These are phyloP conservation scores for Pangasius mekongensis DNA, from an alignment of 2,797 vertebrate genomes.

Conservation along the genomic window DNA sequence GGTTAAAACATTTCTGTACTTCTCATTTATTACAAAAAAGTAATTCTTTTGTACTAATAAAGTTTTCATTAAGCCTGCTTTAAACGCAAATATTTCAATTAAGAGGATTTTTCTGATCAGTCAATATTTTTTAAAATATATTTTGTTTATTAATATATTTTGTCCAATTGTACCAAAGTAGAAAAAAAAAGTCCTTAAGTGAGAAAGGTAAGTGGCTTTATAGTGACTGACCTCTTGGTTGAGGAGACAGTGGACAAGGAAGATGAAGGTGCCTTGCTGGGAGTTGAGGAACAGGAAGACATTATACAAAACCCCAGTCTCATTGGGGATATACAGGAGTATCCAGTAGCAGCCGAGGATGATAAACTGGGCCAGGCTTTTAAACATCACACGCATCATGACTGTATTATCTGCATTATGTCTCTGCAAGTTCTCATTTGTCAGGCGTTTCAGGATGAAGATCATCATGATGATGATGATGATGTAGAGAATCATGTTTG, in stretches of 20 bases:
- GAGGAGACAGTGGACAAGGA: conserved; percentile 31
- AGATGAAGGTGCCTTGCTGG: conserved; percentile 48
- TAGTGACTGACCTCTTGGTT: conserved; percentile 11
- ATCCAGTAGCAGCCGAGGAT: not conserved
- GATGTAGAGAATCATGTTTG: not conserved
- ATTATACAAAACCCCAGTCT: not conserved
- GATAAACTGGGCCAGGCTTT: conserved; percentile 9
- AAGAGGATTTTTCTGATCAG: too few species aligned
- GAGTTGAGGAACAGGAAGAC: conserved; percentile 8
- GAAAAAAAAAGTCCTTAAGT: not conserved
- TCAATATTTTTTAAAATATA: too few species aligned
- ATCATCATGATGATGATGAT: not conserved
- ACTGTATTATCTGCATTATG: fast-evolving
- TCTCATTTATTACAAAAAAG: not conserved
- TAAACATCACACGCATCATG: not conserved
- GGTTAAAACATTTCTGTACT: not conserved
- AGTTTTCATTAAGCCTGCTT: too few species aligned
- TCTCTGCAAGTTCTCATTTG: not conserved
- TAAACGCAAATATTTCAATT: too few species aligned
- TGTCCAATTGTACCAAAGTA: too few species aligned
- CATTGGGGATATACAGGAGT: not conserved
- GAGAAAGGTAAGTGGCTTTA: not conserved
- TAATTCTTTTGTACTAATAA: not conserved
- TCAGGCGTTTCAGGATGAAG: not conserved
- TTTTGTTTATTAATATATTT: too few species aligned